Percentiles rank a stretch among this genome's conserved stretches.
These are phyloP conservation scores for Lerista edwardsae DNA, from an alignment of 2,797 vertebrate genomes.

Conservation along the genomic window DNA sequence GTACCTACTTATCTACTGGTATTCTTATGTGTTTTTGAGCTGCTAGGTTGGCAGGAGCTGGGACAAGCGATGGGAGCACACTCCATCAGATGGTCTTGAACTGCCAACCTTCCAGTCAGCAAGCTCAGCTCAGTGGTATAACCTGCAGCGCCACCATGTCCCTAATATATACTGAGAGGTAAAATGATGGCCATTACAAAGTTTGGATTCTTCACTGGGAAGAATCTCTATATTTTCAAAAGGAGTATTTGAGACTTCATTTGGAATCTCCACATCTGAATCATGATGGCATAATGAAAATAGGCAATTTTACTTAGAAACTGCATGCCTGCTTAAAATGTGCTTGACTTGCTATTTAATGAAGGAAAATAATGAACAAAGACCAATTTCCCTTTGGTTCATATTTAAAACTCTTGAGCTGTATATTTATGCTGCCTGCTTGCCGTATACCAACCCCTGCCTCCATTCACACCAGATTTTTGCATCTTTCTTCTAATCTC, in stretches of 20 bases:
- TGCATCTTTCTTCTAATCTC: neutral
- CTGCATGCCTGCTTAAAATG: neutral
- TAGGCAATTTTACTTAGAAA: neutral
- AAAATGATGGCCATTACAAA: neutral
- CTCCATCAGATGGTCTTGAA: too few relatives aligned
- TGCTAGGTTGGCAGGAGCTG: too few relatives aligned
- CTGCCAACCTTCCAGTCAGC: too few relatives aligned
- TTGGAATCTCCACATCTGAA: neutral
- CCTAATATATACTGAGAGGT: too few relatives aligned
- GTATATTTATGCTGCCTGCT: neutral
- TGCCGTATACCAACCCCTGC: neutral
- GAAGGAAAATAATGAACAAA: slow-evolving; percentile 1
- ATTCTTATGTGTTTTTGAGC: too few relatives aligned
- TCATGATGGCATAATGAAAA: neutral
- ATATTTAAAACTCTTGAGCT: slow-evolving; percentile 24
- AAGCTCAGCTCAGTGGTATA: too few relatives aligned
- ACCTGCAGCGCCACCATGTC: too few relatives aligned
- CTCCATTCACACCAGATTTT: neutral
- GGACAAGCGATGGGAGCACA: too few relatives aligned
- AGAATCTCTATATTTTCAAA: neutral
- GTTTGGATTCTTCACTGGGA: slow-evolving; percentile 2
- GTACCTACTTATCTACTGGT: too few relatives aligned
- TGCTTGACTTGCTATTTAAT: neutral
- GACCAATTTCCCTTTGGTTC: slow-evolving; percentile 23
- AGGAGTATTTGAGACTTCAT: neutral